Base-by-base conservation (phyloP, 2,113 vertebrate species). In the Barbus barbus region DNA sequence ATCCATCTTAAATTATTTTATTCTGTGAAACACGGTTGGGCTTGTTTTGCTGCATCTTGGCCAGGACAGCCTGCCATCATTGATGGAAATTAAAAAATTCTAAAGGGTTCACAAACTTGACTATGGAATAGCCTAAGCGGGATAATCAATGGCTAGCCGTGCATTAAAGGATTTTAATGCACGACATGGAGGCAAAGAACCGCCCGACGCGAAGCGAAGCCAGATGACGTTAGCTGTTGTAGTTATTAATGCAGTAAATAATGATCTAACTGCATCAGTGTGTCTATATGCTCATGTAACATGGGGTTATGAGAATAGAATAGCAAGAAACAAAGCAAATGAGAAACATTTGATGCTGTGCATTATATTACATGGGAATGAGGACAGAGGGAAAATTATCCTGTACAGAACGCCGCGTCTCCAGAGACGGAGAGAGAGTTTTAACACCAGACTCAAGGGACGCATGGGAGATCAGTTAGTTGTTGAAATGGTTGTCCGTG, bases 341-440 rank as follows among this genome's bases (percentile, higher is more conserved):
- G 56, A 11, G 77, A 33, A 20, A 74, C 91, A 63, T 88, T 93
- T 92, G 91, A 92, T 72, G 74, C 20, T 31, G 61, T 88, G 89
- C 91, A 89, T 94, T 94, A 92, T 92, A 90, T 93, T 93, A 85
- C 93, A 90, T 93, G 93, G 94, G 93, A 94, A 95, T 91, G 91
- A 91, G 94, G 93, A 90, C 93, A 88, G 82, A 88, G 82, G 91
- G 91, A 93, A 93, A 91, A 73, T 82, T 76, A 78, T 75, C 92
- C 89, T 48, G 44, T 33, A 72, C 69, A 20, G 75, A 67, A 38
- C 53, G 41, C 79, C 16, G 3, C 9, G n/a, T 20, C 36, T 73
- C 9, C 12, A 18, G 26, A 78, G 72, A 83, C 63, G 8, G 41
- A 84, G 58, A 86, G 36, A 79, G n/a, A 36, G 24, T 31, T 71